Conservation (phyloP, 2,797 vertebrate species). For the Columba guinea region DNA sequence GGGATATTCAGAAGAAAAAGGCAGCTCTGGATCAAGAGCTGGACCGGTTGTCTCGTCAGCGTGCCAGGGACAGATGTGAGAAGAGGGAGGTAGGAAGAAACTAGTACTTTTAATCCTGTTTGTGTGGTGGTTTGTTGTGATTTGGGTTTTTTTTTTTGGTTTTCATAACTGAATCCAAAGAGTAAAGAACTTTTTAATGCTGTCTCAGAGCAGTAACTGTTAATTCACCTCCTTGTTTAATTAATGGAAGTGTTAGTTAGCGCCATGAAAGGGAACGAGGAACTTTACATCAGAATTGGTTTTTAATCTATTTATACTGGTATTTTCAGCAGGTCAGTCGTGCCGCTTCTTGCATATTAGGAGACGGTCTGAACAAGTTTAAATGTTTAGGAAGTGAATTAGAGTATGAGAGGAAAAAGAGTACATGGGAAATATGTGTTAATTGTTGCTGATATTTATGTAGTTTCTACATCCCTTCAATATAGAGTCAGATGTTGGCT, state of each 20-base stretch:
- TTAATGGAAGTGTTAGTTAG: neutral
- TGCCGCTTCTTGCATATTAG: neutral
- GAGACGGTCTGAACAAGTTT: neutral
- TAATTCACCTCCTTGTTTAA: neutral
- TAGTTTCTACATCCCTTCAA: neutral
- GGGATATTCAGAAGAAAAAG: conserved; percentile 74
- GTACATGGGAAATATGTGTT: neutral
- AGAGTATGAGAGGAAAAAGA: neutral
- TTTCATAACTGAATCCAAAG: neutral
- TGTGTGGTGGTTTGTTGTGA: too few relatives aligned
- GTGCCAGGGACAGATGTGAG: conserved; percentile 74
- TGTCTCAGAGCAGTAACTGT: neutral
- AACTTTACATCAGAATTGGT: neutral
- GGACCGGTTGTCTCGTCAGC: conserved; percentile 78
- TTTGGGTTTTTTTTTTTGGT: neutral
- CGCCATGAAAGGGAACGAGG: neutral
- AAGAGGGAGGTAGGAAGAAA: conserved; percentile 53
- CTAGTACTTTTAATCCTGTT: neutral
- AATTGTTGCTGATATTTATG: neutral
- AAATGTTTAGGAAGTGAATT: neutral
- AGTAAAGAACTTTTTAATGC: neutral
- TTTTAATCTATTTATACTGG: neutral
- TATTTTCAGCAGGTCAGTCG: neutral
- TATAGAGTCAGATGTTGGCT: conserved; percentile 77
- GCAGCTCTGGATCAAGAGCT: conserved; percentile 76